A percentile compares a stretch with the other conserved stretches of the same genome.
phyloP scores from a whole-genome alignment of 1,140 invertebrate genomes.

The Andricus grossulariae region DNA sequence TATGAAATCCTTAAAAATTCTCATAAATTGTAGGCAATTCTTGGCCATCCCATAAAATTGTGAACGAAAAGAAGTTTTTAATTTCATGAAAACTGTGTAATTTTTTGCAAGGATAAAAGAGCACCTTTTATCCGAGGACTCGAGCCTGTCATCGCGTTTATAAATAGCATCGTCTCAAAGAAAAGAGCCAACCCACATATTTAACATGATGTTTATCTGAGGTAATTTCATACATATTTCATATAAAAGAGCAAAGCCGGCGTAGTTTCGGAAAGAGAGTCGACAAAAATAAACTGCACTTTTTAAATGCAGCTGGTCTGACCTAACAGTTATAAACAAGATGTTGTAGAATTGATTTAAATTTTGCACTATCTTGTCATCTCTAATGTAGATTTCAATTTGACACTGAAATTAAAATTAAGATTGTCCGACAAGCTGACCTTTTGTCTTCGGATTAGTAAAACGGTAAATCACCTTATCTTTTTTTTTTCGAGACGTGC shows the following conservation, averaged over 20 bases:
- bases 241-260: constrained; percentile 20
- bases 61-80: no score
- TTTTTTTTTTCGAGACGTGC: constrained; percentile 4
- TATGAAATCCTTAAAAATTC: no score
- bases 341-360: no score
- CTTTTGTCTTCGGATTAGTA: constrained; percentile 3
- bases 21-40: no score
- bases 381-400: not conserved
- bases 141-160: constrained; percentile 11
- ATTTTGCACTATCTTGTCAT: no score
- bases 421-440: not conserved
- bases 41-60: no score
- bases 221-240: constrained; percentile 31
- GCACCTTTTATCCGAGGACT: constrained; percentile 10
- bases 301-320: not conserved
- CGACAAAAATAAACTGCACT: constrained; percentile 6
- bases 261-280: not conserved
- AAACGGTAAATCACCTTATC: constrained; percentile 18
- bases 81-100: no score
- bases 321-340: not conserved
- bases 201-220: constrained; percentile 26
- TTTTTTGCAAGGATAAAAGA: not conserved
- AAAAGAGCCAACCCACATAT: constrained; percentile 24
- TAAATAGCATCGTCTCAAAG: constrained; percentile 24
- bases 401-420: not conserved